Base-by-base conservation (phyloP, 2,113 vertebrate genomes). In the Falco punctatus region DNA sequence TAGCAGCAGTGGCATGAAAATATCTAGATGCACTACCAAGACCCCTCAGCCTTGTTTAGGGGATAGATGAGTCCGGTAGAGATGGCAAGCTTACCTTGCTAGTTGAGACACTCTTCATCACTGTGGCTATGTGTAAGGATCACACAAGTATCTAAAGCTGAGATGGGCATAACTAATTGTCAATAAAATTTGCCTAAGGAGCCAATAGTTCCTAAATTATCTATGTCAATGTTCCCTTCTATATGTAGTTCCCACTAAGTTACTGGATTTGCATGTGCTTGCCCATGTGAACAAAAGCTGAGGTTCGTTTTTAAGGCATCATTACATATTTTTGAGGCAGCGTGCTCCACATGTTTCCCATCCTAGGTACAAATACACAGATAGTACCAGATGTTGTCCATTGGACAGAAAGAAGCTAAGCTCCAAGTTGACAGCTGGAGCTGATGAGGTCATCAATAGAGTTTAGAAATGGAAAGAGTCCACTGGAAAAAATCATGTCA, bases 391-490 rank as follows among this genome's bases (percentile, higher is more conserved):
- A 97, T 98, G 97, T 94, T 94, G 84, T 74, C 65, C 74, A 70
- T 74, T 33, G 89, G 91, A 85, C 86, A 83, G 87, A 86, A 61
- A 51, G 49, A 87, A 81, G 9, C 42, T 75, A 84, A 95, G 51
- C 92, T 86, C 49, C 81, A 90, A 95, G 62, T 16, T 75, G 96
- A 97, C 98, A 98, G 97, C 97, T 98, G 98, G 96, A 94, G 85
- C 74, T 92, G 97, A 96, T 98, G 98, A 98, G 98, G 96, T 98
- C 98, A 98, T 97, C 90, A 91, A 96, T 96, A 96, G 78, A 84
- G 62, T 97, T 97, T 93, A 88, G 95, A 94, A 87, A 96, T 78
- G 87, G 97, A 97, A 97, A 96, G 94, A 96, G 92, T 97, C 97
- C 96, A 89, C 96, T 96, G 81, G 91, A 91, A 97, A 97, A 97